A percentile compares a stretch with the other conserved stretches of the same genome.
These are phyloP conservation scores for Thysanoteuthis rhombus DNA, from an alignment of 2,888 invertebrate genomes.

Conservation along the genomic window DNA sequence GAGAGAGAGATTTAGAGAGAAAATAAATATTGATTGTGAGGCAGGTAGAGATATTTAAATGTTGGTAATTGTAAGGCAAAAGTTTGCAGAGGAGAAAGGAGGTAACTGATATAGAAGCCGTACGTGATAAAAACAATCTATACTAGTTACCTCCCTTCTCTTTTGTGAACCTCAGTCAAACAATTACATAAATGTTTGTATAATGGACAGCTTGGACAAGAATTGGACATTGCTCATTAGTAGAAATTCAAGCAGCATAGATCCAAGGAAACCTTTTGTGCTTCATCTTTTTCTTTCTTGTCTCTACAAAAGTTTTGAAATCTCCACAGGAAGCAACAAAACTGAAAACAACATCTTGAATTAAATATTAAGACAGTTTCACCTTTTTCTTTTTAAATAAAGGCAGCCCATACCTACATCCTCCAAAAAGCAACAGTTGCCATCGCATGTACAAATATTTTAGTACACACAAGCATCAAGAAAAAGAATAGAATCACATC, in stretches of 20 bases:
- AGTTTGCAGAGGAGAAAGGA: no score
- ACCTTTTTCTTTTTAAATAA: no score
- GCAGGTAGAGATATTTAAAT: not conserved
- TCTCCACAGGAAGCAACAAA: not conserved
- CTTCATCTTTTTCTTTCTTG: not conserved
- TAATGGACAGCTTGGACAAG: not conserved
- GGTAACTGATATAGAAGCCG: no score
- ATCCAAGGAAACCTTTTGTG: not conserved
- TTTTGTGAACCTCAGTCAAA: no score
- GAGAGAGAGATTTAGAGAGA: not conserved
- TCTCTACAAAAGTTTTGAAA: not conserved
- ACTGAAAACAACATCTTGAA: not conserved
- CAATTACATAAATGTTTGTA: no score
- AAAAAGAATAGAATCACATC: not conserved
- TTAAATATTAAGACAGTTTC: not conserved
- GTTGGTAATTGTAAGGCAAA: no score
- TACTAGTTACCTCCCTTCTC: no score
- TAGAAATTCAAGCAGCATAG: slow-evolving; percentile 12
- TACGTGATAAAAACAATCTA: no score
- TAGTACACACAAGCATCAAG: not conserved
- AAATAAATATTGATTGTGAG: not conserved
- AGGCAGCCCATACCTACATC: not conserved
- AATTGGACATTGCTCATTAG: slow-evolving; percentile 13
- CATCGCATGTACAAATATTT: not conserved
- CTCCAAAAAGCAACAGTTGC: no score